Percentiles rank a stretch among this genome's conserved stretches.
Conservation (phyloP, 2,888 invertebrate genomes). For the Apamea epomidion region DNA sequence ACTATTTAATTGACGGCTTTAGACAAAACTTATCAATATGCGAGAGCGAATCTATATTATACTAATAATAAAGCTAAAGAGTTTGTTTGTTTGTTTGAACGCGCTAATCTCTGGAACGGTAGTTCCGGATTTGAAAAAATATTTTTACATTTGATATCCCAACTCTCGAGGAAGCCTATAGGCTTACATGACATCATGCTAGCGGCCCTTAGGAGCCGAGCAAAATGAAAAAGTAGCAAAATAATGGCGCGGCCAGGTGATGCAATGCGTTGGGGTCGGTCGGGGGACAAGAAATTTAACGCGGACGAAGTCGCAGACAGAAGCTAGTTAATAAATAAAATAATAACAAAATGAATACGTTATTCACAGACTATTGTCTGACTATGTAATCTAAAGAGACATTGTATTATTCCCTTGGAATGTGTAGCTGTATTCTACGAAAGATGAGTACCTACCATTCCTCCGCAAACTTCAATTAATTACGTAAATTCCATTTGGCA, state of each 20-base stretch:
- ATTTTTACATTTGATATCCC: no score
- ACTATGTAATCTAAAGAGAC: neutral
- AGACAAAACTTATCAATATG: no score
- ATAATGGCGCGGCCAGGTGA: neutral
- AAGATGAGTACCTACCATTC: neutral
- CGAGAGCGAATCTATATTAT: neutral
- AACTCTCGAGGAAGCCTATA: no score
- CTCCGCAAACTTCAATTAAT: slow-evolving; percentile 8
- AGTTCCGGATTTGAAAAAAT: no score
- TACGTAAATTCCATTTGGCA: neutral
- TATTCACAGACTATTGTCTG: neutral
- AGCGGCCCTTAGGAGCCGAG: no score
- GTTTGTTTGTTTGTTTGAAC: neutral
- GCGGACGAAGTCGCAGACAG: no score
- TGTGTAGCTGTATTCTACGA: neutral
- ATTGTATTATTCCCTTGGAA: slow-evolving; percentile 9
- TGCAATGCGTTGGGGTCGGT: no score
- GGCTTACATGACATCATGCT: no score
- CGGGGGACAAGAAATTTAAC: no score
- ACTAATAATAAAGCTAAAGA: no score
- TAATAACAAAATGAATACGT: neutral
- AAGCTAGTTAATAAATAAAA: neutral
- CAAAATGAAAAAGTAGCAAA: neutral
- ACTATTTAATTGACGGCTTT: no score
- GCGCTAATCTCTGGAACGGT: neutral